These are phyloP conservation scores for Erethizon dorsatum DNA, from an alignment of 2,797 vertebrate species.

Conservation along the genomic window DNA sequence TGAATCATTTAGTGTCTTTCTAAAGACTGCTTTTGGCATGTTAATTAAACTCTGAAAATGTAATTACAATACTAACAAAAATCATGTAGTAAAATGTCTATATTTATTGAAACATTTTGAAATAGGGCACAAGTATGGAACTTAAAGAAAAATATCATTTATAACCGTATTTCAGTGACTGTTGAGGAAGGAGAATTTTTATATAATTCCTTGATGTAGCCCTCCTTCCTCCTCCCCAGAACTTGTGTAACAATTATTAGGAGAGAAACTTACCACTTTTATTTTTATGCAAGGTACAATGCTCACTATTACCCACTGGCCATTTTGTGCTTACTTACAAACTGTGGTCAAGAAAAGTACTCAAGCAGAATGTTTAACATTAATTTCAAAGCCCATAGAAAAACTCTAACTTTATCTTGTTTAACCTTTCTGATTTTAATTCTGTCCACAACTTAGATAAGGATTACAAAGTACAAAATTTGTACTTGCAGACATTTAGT, in stretches of 20 bases:
- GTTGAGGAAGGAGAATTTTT: constrained; percentile 43
- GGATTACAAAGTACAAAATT: background rate
- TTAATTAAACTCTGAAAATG: constrained; percentile 82
- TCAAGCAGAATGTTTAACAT: constrained; percentile 14
- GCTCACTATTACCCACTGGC: background rate
- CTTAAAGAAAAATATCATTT: constrained; percentile 60
- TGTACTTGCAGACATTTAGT: background rate
- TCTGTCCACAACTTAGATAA: constrained; percentile 11
- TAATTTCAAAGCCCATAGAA: constrained; percentile 35
- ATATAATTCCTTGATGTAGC: constrained; percentile 2
- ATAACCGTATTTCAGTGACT: constrained; percentile 48
- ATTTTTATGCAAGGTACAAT: background rate
- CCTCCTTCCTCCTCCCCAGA: background rate
- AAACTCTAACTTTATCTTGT: background rate
- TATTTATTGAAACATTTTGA: constrained; percentile 65
- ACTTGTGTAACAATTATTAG: constrained; percentile 60
- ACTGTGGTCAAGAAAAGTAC: background rate
- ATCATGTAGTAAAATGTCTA: background rate
- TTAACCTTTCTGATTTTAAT: constrained; percentile 50
- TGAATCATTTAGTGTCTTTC: constrained; percentile 82
- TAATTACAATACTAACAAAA: constrained; percentile 68
- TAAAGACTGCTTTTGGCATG: constrained; percentile 75
- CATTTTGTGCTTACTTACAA: constrained; percentile 28
- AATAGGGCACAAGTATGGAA: constrained; percentile 23
- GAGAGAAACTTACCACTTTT: constrained; percentile 7